Conservation (phyloP, 2,113 vertebrate genomes). For the Phocoena phocoena region DNA sequence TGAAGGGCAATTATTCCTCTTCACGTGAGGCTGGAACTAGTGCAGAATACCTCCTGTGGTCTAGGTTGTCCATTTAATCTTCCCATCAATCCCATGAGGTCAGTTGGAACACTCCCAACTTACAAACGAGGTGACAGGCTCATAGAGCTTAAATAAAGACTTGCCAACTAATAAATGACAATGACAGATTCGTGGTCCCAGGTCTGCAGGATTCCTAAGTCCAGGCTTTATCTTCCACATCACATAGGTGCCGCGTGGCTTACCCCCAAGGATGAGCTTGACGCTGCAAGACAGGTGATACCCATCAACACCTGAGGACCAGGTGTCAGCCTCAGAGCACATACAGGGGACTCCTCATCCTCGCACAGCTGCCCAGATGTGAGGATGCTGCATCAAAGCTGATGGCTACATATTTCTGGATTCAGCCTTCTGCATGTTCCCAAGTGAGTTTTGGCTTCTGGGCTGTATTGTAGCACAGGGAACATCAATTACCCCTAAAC, state of each 20-base stretch:
- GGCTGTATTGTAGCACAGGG: neutral
- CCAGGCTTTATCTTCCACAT: neutral
- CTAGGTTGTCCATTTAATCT: neutral
- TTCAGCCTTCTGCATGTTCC: neutral
- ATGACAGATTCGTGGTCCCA: neutral
- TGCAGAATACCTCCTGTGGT: neutral
- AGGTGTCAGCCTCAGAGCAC: neutral
- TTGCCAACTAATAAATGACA: neutral
- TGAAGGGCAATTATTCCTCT: neutral
- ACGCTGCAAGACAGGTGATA: neutral
- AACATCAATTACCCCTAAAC: neutral
- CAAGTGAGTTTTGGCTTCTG: neutral
- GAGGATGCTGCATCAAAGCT: fast-evolving
- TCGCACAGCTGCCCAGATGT: neutral
- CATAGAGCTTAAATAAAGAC: neutral
- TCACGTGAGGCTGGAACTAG: neutral
- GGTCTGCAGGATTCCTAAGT: neutral
- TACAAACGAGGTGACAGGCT: neutral
- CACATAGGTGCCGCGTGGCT: too few species aligned
- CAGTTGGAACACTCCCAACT: neutral
- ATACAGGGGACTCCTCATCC: neutral
- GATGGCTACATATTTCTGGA: neutral
- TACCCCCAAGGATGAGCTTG: neutral
- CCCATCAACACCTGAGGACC: neutral
- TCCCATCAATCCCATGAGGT: neutral